Evolutionary conservation across 2,113 vertebrate species (phyloP), one percentile per base, ranked within the genome.

Genomic region (Alethe diademata): DNA sequence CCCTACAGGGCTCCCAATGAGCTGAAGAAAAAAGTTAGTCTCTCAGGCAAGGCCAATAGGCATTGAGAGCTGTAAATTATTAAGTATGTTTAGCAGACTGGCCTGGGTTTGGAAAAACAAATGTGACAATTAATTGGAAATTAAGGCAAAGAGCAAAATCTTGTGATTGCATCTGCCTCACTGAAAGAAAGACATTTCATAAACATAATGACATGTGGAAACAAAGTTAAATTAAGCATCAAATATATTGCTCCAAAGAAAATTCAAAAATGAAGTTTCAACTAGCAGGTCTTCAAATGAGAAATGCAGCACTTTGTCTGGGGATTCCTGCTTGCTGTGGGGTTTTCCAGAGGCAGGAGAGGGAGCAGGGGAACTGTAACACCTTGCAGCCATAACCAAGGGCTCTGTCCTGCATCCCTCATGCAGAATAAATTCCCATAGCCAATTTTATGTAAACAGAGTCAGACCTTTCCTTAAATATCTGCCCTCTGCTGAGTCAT

Each of bases 171-270:
- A 17, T 80, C 56, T 94, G 42, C 42, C 57, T 78, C 31, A 36
- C 82, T 96, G 90, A 92, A 93, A 96, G 58, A 92, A 75, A 72
- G 76, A 50, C 60, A 54, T 86, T 86, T 93, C 67, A 88, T 73
- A 69, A 84, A 47, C 19, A 74, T 87, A 80, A 86, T 66, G 47
- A 60, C 79, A 48, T 24, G 7, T 73, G 33, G 51, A 20, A 25
- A 74, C 17, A 28, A 67, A 76, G 50, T 94, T 94, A 93, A 95
- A 96, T 94, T 92, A 33, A 11, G 67, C 57, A 96, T 73, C 81
- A 94, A 69, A 51, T 78, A 87, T 64, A 72, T 57, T 85, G 38
- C 86, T 85, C 54, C 83, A 85, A 87, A 88, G 61, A 94, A 78
- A 91, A 76, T 5, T 65, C 65, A 18, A 70, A 85, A 96, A 58